Evolutionary conservation across 2,113 vertebrate species (phyloP).

Genomic region (Alaudala cheleensis): DNA sequence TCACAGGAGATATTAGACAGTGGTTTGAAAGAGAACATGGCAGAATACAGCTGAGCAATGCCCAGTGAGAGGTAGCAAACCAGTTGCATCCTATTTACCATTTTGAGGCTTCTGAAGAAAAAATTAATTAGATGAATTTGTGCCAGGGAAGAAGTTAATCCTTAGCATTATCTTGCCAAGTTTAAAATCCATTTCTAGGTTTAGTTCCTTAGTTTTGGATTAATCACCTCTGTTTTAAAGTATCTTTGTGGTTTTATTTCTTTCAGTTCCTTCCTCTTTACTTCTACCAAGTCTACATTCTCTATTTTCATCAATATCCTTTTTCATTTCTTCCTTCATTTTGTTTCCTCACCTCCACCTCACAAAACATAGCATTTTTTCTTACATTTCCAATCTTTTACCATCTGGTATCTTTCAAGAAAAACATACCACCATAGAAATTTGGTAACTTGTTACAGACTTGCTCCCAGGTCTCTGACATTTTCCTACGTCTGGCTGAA

Average conservation of each 20-base stretch:
- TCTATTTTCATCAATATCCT: background rate
- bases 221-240: background rate
- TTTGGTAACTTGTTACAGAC: background rate
- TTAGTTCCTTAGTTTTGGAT: background rate
- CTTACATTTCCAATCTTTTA: background rate
- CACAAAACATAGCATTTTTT: accelerated
- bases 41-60: background rate
- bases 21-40: background rate
- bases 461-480: background rate
- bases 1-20: background rate
- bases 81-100: background rate
- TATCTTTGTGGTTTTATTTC: background rate
- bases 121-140: background rate
- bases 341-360: background rate
- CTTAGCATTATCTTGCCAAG: background rate
- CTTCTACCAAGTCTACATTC: background rate
- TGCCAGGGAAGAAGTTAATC: background rate
- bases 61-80: background rate
- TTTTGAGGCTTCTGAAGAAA: background rate
- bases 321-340: background rate
- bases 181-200: background rate
- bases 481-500: background rate
- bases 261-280: background rate
- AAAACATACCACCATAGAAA: background rate
- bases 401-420: background rate